A percentile compares a stretch with the other conserved stretches of the same genome.
phyloP scores from a whole-genome alignment of 2,888 invertebrate species.

The Platynereis dumerilii region DNA sequence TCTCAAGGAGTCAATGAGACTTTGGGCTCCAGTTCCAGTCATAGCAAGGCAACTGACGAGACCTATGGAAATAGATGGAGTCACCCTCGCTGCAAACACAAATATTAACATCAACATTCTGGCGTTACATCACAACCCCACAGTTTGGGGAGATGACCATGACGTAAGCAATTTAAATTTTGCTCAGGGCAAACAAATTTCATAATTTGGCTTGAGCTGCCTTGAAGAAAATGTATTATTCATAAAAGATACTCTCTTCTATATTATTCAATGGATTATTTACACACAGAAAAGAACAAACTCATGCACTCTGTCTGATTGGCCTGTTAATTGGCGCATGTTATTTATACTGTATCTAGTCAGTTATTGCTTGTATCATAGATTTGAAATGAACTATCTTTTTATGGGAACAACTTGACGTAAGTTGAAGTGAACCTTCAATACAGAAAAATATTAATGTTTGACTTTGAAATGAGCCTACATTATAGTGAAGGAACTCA shows the following conservation, averaged over 20 bases:
- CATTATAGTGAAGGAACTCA: too few relatives aligned
- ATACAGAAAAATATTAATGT: too few relatives aligned
- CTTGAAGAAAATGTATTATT: not conserved
- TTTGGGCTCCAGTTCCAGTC: slow-evolving; percentile 45
- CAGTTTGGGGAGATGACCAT: slow-evolving; percentile 41
- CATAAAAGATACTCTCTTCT: not conserved
- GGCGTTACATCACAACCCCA: slow-evolving; percentile 45
- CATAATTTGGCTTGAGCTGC: not conserved
- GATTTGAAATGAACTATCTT: too few relatives aligned
- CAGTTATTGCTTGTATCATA: too few relatives aligned
- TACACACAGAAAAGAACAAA: too few relatives aligned
- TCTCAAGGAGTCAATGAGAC: slow-evolving; percentile 46
- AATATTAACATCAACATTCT: slow-evolving; percentile 42
- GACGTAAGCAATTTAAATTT: not conserved
- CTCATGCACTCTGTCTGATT: too few relatives aligned
- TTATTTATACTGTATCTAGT: too few relatives aligned
- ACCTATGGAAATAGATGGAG: slow-evolving; percentile 41
- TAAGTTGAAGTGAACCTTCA: too few relatives aligned
- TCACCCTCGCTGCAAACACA: slow-evolving; percentile 38
- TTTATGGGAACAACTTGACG: too few relatives aligned
- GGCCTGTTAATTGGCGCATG: too few relatives aligned
- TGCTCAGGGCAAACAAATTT: not conserved
- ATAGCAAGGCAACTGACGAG: slow-evolving; percentile 42
- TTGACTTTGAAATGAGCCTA: too few relatives aligned
- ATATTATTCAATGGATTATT: not conserved